A percentile compares a stretch with the other conserved stretches of the same genome.
Evolutionary conservation across 2,113 vertebrate genomes (phyloP).

Genomic region (Coturnix japonica): DNA sequence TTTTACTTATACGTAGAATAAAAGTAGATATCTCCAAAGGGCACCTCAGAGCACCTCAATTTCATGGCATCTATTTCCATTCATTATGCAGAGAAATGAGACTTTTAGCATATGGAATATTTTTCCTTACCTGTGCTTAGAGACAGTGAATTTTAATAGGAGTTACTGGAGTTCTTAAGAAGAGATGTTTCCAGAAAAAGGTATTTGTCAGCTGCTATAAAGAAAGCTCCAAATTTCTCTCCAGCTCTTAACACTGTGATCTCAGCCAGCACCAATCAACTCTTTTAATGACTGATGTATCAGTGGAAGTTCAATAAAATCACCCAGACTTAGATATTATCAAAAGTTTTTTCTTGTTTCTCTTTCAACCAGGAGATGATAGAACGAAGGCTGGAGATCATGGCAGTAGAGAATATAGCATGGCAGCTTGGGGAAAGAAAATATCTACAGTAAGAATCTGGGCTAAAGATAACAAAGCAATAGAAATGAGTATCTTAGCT

Average conservation of each 20-base stretch:
- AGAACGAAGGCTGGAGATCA: not conserved
- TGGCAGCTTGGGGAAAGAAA: rapidly evolving
- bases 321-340: not conserved
- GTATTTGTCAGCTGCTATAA: not conserved
- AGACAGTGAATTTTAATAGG: not conserved
- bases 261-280: not conserved
- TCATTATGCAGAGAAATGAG: not conserved
- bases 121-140: not conserved
- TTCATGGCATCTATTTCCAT: not conserved
- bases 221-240: not conserved
- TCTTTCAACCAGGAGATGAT: not conserved
- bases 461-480: not conserved
- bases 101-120: not conserved
- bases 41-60: conserved; percentile 10
- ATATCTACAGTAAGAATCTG: not conserved
- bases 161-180: not conserved
- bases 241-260: not conserved
- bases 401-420: not conserved
- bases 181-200: not conserved
- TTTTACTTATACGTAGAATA: conserved; percentile 45
- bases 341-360: not conserved
- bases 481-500: not conserved
- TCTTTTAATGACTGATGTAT: not conserved
- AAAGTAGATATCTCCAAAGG: conserved; percentile 41
- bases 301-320: not conserved